Evolutionary conservation across 2,113 vertebrate species (phyloP), one percentile per base, ranked within the genome.

Genomic region (Podarcis muralis): DNA sequence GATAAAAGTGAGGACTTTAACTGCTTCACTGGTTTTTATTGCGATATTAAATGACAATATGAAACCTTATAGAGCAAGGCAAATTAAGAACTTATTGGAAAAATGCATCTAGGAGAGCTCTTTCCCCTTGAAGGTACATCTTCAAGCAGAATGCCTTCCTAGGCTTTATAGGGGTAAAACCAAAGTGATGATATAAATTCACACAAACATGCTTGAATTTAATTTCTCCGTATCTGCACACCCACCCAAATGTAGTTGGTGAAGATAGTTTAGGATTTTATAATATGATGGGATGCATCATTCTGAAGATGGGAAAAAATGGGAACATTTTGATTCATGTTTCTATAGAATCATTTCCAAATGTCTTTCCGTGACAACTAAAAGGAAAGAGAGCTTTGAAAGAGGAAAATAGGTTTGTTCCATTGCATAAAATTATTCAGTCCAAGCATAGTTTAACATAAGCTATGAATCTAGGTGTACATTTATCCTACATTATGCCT

Each of bases 1-100:
- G 91, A 88, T 72, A 89, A 86, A 90, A 88, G 90, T 89, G 40
- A 81, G 91, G 90, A 88, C 84, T 91, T 94, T 92, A 81, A 75
- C 91, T 92, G 90, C 86, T 95, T 95, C 94, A 59, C 81, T 95
- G 93, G 87, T 91, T 95, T 95, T 95, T 94, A 94, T 94, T 93
- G 68, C 89, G 65, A 1, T 91, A 81, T 77, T 92, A 91, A 95
- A 94, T 94, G 90, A 94, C 89, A 95, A 92, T 87, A 92, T 91
- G 91, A 93, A 95, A 92, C 83, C 88, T 94, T 84, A 94, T 78
- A 94, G 90, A 96, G 95, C 90, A 96, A 95, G 93, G 91, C 90
- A 94, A 96, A 95, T 96, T 94, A 96, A 95, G 89, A 95, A 84
- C 88, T 85, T 94, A 77, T 66, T 89, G 66, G 87, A 90, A 92